These are phyloP conservation scores for Coelopa frigida DNA, from an alignment of 1,140 invertebrate species.

Conservation along the genomic window DNA sequence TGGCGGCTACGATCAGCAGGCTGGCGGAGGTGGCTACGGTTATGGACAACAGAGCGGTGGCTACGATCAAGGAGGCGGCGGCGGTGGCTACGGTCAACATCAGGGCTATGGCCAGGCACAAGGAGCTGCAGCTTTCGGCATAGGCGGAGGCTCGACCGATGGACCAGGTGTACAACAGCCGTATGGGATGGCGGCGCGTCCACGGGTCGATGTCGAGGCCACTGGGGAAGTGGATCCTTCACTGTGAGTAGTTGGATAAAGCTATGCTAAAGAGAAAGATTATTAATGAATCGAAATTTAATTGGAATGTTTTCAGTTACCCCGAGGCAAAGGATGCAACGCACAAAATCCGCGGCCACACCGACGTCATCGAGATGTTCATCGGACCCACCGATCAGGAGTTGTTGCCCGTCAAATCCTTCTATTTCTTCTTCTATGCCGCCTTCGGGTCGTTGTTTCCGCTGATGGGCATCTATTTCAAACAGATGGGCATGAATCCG, in stretches of 20 bases:
- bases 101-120: background rate
- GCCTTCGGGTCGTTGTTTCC: conserved; percentile 98
- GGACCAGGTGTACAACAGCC: conserved; percentile 8
- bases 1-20: conserved; percentile 12
- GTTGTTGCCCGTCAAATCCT: conserved; percentile 86
- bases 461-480: conserved; percentile 97
- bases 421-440: conserved; percentile 99
- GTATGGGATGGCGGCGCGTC: conserved; percentile 43
- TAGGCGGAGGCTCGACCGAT: background rate
- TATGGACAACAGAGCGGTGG: conserved; percentile 28
- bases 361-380: conserved; percentile 74
- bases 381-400: conserved; percentile 82
- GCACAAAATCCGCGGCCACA: conserved; percentile 77
- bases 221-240: conserved; percentile 67
- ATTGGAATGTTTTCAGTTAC: conserved; percentile 48
- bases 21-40: conserved; percentile 24
- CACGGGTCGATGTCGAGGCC: conserved; percentile 65
- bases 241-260: conserved; percentile 44
- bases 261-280: background rate
- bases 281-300: background rate
- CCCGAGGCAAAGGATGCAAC: conserved; percentile 79
- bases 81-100: conserved; percentile 10
- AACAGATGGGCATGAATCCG: conserved; percentile 96
- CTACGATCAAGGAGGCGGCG: conserved; percentile 26
- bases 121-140: conserved; percentile 15